Evolutionary conservation across 2,113 vertebrate species (phyloP).

Genomic region (Lophochroa leadbeateri): DNA sequence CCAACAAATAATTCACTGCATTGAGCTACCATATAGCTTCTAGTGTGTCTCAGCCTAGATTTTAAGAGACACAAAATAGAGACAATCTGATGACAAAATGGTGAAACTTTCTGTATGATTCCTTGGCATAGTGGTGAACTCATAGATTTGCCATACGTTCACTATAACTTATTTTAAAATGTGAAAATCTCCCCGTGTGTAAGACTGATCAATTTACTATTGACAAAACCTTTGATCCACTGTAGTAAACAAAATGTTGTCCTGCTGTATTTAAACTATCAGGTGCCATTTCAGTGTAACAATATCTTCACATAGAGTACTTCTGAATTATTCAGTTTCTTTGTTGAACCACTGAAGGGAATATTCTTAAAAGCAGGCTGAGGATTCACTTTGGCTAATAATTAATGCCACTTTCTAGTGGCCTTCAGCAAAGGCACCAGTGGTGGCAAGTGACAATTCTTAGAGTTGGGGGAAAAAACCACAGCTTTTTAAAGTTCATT

Average conservation of each 20-base stretch:
- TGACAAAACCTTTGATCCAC: not conserved
- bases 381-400: not conserved
- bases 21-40: not conserved
- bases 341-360: not conserved
- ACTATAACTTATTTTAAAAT: not conserved
- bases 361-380: not conserved
- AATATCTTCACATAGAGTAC: not conserved
- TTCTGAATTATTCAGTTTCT: not conserved
- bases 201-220: not conserved
- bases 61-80: not conserved
- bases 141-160: not conserved
- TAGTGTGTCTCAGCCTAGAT: not conserved
- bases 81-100: not conserved
- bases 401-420: not conserved
- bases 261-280: not conserved
- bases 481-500: not conserved
- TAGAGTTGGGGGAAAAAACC: not conserved
- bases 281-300: not conserved
- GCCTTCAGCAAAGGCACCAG: not conserved
- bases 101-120: not conserved
- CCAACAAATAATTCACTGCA: not conserved
- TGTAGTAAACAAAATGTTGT: not conserved
- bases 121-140: not conserved
- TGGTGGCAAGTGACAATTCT: not conserved
- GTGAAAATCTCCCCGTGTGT: not conserved